These are phyloP conservation scores for Microtus pennsylvanicus DNA, from an alignment of 2,113 vertebrate genomes.

Conservation along the genomic window DNA sequence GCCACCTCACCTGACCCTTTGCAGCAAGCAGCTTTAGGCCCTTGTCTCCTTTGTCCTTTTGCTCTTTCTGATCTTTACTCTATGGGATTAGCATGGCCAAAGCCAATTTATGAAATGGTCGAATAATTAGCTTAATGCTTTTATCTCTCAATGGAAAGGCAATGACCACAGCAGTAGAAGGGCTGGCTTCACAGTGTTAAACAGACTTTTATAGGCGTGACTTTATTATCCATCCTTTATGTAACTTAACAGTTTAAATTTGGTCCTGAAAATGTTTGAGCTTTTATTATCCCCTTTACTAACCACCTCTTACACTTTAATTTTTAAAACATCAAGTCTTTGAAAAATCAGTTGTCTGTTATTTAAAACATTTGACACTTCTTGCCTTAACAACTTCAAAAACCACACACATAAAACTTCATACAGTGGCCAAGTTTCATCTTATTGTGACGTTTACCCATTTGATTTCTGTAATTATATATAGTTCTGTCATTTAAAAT, in stretches of 20 bases:
- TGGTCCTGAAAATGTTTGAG: conserved; percentile 58
- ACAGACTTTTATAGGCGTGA: not conserved
- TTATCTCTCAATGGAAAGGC: not conserved
- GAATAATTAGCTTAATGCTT: not conserved
- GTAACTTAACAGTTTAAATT: conserved; percentile 44
- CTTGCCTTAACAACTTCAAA: conserved; percentile 81
- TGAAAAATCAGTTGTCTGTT: conserved; percentile 76
- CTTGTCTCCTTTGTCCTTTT: not conserved
- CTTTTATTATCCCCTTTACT: conserved; percentile 34
- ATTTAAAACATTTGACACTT: conserved; percentile 79
- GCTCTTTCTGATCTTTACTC: not conserved
- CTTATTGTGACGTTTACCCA: conserved; percentile 69
- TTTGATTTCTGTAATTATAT: conserved; percentile 81
- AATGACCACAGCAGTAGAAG: not conserved
- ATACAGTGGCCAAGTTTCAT: conserved; percentile 72
- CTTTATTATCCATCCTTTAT: conserved; percentile 19
- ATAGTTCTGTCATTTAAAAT: conserved; percentile 80
- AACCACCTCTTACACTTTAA: conserved; percentile 59
- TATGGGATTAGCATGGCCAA: not conserved
- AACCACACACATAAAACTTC: conserved; percentile 32
- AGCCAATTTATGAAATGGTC: not conserved
- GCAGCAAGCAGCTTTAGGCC: not conserved
- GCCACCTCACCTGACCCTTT: not conserved
- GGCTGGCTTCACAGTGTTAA: not conserved
- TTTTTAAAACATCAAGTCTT: conserved; percentile 66